These are phyloP conservation scores for Amphilophus citrinellus DNA, from an alignment of 2,113 vertebrate genomes.

Conservation along the genomic window DNA sequence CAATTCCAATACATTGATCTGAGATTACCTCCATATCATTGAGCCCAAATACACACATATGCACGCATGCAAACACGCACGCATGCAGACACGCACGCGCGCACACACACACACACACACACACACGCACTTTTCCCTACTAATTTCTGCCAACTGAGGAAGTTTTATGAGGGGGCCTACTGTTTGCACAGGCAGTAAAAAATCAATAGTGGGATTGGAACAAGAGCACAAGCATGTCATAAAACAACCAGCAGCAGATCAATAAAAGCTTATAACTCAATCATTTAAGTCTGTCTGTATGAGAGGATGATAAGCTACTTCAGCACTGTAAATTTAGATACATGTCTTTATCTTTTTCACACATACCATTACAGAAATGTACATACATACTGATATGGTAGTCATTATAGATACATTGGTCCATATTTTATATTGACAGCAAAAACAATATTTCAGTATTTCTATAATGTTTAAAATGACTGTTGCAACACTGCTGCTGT, in stretches of 20 bases:
- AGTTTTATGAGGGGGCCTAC: conserved; percentile 9
- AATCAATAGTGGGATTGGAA: conserved; percentile 32
- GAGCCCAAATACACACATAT: not conserved
- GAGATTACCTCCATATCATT: not conserved
- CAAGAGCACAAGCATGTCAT: conserved; percentile 30
- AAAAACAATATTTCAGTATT: too few relatives aligned
- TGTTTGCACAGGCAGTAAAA: conserved; percentile 42
- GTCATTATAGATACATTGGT: not conserved
- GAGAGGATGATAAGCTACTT: conserved; percentile 8
- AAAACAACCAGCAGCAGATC: conserved; percentile 38
- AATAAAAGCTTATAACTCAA: conserved; percentile 24
- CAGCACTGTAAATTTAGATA: conserved; percentile 8
- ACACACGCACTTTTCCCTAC: not conserved
- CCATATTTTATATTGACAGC: too few relatives aligned
- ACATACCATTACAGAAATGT: not conserved
- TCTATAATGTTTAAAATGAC: too few relatives aligned
- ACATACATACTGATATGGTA: not conserved
- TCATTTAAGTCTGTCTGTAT: conserved; percentile 23
- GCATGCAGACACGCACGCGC: too few relatives aligned
- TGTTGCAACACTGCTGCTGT: too few relatives aligned
- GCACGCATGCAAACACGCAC: too few relatives aligned
- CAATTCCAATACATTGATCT: not conserved
- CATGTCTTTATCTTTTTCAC: not conserved
- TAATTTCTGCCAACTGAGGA: conserved; percentile 23
- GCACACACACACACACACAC: not conserved